Evolutionary conservation across 2,113 vertebrate species (phyloP).

Genomic region (Pongo abelii): DNA sequence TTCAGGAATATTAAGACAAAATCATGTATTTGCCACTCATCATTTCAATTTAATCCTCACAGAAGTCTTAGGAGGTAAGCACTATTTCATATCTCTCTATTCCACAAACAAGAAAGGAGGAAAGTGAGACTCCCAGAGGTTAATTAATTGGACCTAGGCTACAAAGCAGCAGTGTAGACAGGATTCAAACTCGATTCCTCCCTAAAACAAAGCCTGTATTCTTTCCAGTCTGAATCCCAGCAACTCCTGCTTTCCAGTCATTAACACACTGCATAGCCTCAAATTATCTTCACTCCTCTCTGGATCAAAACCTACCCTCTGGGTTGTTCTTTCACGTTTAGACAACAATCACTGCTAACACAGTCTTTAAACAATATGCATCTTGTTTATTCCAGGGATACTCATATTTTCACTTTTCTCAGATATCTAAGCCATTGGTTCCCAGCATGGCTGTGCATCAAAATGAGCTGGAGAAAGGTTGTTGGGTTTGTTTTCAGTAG

Average conservation of each 20-base stretch:
- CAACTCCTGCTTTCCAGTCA: neutral
- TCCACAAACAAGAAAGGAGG: neutral
- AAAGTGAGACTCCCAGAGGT: neutral
- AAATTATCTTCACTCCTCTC: neutral
- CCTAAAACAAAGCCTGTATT: neutral
- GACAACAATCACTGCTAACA: neutral
- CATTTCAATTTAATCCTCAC: neutral
- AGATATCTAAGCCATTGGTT: neutral
- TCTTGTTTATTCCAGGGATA: neutral
- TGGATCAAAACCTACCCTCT: neutral
- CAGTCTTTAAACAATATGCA: neutral
- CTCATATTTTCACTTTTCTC: neutral
- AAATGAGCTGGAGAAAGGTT: neutral
- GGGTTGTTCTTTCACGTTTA: neutral
- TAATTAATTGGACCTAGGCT: neutral
- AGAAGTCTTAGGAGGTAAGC: neutral
- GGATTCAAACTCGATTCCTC: neutral
- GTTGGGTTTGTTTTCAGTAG: neutral
- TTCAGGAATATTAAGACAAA: neutral
- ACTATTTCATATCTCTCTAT: neutral
- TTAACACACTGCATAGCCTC: neutral
- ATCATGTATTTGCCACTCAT: neutral
- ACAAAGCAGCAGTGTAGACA: neutral
- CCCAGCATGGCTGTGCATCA: neutral
- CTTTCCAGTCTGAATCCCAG: neutral